These are phyloP conservation scores for Leptinotarsa haldemani DNA, from an alignment of 2,888 invertebrate species.

Conservation along the genomic window DNA sequence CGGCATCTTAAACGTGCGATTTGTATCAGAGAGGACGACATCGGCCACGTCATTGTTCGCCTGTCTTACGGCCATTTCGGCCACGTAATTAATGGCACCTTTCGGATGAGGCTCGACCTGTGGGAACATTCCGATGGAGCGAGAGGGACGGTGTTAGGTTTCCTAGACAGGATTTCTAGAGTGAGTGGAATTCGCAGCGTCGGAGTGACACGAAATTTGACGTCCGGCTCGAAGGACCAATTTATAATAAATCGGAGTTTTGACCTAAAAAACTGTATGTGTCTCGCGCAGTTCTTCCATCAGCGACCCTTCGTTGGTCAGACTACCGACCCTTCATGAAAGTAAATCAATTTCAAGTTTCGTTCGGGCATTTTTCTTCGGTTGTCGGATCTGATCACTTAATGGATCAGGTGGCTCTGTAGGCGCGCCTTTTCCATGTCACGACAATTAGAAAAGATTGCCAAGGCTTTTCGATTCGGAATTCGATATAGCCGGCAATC, in stretches of 20 bases:
- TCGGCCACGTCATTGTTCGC: slow-evolving; percentile 56
- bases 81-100: slow-evolving; percentile 58
- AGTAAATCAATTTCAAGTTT: slow-evolving; percentile 1
- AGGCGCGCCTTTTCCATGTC: slow-evolving; percentile 60
- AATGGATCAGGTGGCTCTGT: slow-evolving; percentile 61
- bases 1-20: slow-evolving; percentile 52
- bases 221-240: slow-evolving; percentile 12
- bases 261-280: neutral
- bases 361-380: slow-evolving; percentile 11
- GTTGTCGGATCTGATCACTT: slow-evolving; percentile 48
- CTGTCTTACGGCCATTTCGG: slow-evolving; percentile 55
- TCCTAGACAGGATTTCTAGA: slow-evolving; percentile 3
- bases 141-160: slow-evolving; percentile 10
- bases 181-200: neutral
- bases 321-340: neutral
- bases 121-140: slow-evolving; percentile 53
- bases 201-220: neutral
- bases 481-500: slow-evolving; percentile 15
- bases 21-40: slow-evolving; percentile 54
- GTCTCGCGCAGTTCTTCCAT: neutral
- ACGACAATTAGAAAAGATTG: slow-evolving; percentile 55
- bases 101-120: slow-evolving; percentile 49
- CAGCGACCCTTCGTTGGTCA: neutral
- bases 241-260: neutral
- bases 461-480: slow-evolving; percentile 32